Evolutionary conservation across 2,797 vertebrate genomes (phyloP).

Genomic region (Limosa lapponica): DNA sequence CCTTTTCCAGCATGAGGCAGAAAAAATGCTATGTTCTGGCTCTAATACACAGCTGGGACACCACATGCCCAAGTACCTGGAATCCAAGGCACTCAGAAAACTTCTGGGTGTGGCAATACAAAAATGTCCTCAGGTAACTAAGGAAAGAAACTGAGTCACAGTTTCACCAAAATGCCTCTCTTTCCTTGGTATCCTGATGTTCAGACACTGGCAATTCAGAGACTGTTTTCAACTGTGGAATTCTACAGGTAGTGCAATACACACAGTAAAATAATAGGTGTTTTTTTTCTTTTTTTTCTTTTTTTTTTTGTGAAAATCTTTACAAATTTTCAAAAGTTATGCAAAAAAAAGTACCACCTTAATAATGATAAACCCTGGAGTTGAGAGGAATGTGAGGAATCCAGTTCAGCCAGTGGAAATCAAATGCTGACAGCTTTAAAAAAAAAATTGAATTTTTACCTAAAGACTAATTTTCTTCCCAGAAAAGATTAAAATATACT

Average conservation of each 20-base stretch:
- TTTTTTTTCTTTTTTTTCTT: not conserved
- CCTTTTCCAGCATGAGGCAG: not conserved
- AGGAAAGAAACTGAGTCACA: not conserved
- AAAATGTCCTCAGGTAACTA: not conserved
- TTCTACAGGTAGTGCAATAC: not conserved
- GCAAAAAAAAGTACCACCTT: not conserved
- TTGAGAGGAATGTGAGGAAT: not conserved
- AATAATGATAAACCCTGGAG: not conserved
- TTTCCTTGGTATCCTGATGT: not conserved
- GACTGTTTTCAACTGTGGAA: not conserved
- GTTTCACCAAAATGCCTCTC: not conserved
- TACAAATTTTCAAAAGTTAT: not conserved
- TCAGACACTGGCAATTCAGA: not conserved
- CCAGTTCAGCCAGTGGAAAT: not conserved
- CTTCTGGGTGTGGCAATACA: not conserved
- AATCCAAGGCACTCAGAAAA: not conserved
- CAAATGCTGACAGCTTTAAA: not conserved
- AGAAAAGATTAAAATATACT: not conserved
- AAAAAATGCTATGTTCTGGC: fast-evolving
- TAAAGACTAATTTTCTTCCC: not conserved
- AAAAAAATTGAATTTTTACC: not conserved
- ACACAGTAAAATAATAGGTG: fast-evolving
- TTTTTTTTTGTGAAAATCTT: not conserved
- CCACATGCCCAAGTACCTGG: not conserved
- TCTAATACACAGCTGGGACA: not conserved